Evolutionary conservation across 2,797 vertebrate species (phyloP), one percentile per base, ranked within the genome.

Genomic region (Meriones psammophilus): DNA sequence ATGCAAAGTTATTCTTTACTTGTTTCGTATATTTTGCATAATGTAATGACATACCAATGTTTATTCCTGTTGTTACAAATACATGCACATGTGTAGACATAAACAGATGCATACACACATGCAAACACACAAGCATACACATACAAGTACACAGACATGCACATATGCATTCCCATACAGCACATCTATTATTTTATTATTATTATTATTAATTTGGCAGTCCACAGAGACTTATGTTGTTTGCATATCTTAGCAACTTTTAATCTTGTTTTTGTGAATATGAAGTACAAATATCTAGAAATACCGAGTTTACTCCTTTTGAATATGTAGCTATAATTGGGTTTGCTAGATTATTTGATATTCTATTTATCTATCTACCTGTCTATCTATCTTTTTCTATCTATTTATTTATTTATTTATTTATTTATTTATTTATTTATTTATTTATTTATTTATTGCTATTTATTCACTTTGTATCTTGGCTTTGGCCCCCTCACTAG

Each of bases 161-260:
- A 24, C 3, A 86, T 1, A 64, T 1, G 0, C 1, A 1, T 26
- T 28, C 8, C 18, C 4, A 64, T 8, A 9, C 3, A 20, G 18
- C 20, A 66, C 60, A 84, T 30, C 20, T 76, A 60, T 50, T 71
- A 50, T 60, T 8, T 60, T 69, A 42, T 42, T 42, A 42, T 42
- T 42, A 42, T 42, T 42, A 42, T 42, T 42, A 42, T 28, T 87
- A 28, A 14, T 69, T 88, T 17, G 15, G 8, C 33, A 36, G 42
- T 50, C 6, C 0, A 60, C 71, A 14, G 7, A 15, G 4, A 4
- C 3, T 18, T 78, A 79, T 10, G 4, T 33, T 39, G 24, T 69
- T 74, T 81, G 15, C 30, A 15, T 77, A 60, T 69, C 39, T 90
- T 85, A 18, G 60, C 30, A 60, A 36, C 68, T 79, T 85, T 71